Evolutionary conservation across 2,797 vertebrate genomes (phyloP), one percentile per base, ranked within the genome.

Genomic region (Benthosema pterotum): DNA sequence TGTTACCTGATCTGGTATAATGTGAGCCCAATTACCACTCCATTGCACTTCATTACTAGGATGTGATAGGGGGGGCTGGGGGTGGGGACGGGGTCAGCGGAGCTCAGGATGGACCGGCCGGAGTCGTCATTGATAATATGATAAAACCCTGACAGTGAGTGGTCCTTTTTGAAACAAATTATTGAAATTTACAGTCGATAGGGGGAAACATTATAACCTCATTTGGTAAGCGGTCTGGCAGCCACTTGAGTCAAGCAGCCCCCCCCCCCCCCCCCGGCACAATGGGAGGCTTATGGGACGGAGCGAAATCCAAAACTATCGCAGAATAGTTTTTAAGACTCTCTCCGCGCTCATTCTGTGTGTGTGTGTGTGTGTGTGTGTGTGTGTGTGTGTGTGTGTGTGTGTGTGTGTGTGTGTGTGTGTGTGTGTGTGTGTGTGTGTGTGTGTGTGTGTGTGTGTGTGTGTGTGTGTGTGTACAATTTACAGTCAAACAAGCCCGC

Each of bases 1-100:
- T 92, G 92, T 93, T 93, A 93, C 92, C 91, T 92, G 92, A 93
- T 92, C 92, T 91, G 88, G 89, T 91, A 93, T 93, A 93, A 93
- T 93, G 92, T 92, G 85, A n/a, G 85, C 92, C 91, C 92, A 92
- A 93, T 93, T 93, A 93, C 92, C 89, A 92, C 88, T 93, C 91
- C 92, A 92, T 92, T 93, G 92, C 91, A 91, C 92, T 93, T 93
- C 92, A 93, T 93, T 93, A 93, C 92, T n/a, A 91, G 91, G 85
- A 80, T 88, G 92, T 93, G 92, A 93, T 91, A 89, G 91, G 90
- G 91, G 85, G 84, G 77, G 90, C 91, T 91, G 75, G 22, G 22
- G 22, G 22, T 2, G 22, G 22, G 22, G 22, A 4, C 2, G 22
- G 22, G 83, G 82, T 4, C 86, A 83, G 77, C 89, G 87, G 87